These are phyloP conservation scores for Sminthurides aquaticus DNA, from an alignment of 2,888 invertebrate species.

Conservation along the genomic window DNA sequence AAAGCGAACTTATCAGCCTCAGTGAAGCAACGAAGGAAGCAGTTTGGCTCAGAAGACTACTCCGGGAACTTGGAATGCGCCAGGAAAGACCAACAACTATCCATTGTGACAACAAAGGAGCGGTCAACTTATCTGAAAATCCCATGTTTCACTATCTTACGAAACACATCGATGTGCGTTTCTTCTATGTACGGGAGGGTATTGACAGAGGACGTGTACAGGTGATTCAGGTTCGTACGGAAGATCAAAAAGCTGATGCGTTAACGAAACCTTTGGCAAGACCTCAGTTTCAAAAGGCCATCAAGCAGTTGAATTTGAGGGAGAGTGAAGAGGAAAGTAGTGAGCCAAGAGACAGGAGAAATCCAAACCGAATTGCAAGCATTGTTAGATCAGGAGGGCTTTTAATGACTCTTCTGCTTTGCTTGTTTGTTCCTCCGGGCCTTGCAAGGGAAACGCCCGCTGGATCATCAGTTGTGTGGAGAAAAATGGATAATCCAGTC, in stretches of 20 bases:
- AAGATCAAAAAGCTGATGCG: conserved; percentile 3
- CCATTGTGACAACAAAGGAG: conserved; percentile 33
- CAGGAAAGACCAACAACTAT: not conserved
- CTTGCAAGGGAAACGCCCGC: not conserved
- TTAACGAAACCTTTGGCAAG: conserved; percentile 10
- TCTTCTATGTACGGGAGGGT: conserved; percentile 26
- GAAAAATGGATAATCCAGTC: not conserved
- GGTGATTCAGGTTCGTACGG: not conserved
- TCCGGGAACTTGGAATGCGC: conserved; percentile 21
- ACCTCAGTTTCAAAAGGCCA: not conserved
- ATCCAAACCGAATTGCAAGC: not conserved
- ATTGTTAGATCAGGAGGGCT: not conserved
- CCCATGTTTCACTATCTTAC: too few relatives aligned
- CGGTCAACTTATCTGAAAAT: conserved; percentile 30
- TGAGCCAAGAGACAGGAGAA: not conserved
- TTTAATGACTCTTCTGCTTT: not conserved
- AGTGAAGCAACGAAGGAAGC: conserved; percentile 25
- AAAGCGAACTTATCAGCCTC: conserved; percentile 36
- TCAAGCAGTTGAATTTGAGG: not conserved
- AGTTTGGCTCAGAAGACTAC: conserved; percentile 29
- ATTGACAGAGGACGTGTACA: not conserved
- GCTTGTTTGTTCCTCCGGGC: not conserved
- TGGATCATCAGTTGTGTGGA: not conserved
- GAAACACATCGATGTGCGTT: conserved; percentile 40
- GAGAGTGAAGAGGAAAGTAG: not conserved